A percentile compares a stretch with the other conserved stretches of the same genome.
These are phyloP conservation scores for Zalophus californianus DNA, from an alignment of 2,797 vertebrate species.

Conservation along the genomic window DNA sequence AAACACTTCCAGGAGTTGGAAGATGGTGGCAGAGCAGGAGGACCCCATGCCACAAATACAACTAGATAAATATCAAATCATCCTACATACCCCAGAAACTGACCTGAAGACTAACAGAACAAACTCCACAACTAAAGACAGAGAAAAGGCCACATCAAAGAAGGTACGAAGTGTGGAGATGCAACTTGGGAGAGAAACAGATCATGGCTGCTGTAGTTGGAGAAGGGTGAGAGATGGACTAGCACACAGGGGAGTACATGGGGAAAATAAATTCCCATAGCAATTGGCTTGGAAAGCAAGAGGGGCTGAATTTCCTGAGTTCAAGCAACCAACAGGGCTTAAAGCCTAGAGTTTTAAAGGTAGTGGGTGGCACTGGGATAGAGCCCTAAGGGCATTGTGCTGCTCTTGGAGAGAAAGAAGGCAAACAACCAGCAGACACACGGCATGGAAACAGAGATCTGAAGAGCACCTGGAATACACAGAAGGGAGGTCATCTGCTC, in stretches of 20 bases:
- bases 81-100: not conserved
- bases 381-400: not conserved
- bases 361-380: not conserved
- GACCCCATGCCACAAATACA: not conserved
- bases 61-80: not conserved
- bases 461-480: not conserved
- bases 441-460: not conserved
- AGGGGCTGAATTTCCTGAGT: not conserved
- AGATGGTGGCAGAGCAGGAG: not conserved
- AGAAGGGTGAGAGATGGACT: not conserved
- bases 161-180: not conserved
- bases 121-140: not conserved
- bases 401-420: not conserved
- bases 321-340: not conserved
- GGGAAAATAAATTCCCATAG: not conserved
- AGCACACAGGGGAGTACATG: not conserved
- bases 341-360: not conserved
- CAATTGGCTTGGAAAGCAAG: not conserved
- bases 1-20: not conserved
- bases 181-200: not conserved
- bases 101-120: not conserved
- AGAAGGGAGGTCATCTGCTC: not conserved
- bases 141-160: not conserved
- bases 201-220: not conserved
- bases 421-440: not conserved